Base-by-base conservation (phyloP, 2,888 invertebrate genomes). In the Aspidiotus destructor region DNA sequence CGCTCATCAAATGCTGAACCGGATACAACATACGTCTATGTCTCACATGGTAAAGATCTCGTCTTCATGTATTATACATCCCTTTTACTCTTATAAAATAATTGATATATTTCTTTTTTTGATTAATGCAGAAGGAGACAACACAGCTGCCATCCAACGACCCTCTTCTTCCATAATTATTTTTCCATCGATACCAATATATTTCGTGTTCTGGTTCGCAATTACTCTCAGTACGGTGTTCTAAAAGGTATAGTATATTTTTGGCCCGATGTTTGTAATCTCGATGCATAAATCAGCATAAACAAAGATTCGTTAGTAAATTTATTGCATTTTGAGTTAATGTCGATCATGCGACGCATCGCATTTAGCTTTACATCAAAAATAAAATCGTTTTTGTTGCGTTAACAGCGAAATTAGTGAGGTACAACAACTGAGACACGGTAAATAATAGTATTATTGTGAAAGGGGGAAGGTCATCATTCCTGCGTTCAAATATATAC, bases 1-100 rank as follows among this genome's bases (percentile, higher is more conserved):
- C 87, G 87, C 78, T 90, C 92, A 75, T 87, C 89, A 77, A 91
- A 91, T 81, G 89, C 92, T 72, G 89, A 91, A 80, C 86, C 91
- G 73, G 92, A 92, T 75, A 89, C 87, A 79, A 90, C 91, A 77
- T 87, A 85, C 80, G 92, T 92, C 76, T 92, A 89, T 80, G 92
- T 92, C 75, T 90, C 91, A 69, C 89, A 90, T 84, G 92, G 92
- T 88, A 82, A 72, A 42, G 42, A 55, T 7, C 16, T 60, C 15
- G 52, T 54, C 17, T 9, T 54, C 5, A 28, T 1, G n/a, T 48
- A 48, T 48, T 2, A 48, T 48, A 48, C 6, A 48, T n/a, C 48
- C n/a, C 2, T 48, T 48, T 28, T 28, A 6, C 10, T 3, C n/a
- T 6, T 2, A 6, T 13, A 48, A 48, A 13, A 48, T 13, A 48